Evolutionary conservation across 1,140 invertebrate genomes (phyloP), one percentile per base, ranked within the genome.

Genomic region (Drosophila equinoxialis): DNA sequence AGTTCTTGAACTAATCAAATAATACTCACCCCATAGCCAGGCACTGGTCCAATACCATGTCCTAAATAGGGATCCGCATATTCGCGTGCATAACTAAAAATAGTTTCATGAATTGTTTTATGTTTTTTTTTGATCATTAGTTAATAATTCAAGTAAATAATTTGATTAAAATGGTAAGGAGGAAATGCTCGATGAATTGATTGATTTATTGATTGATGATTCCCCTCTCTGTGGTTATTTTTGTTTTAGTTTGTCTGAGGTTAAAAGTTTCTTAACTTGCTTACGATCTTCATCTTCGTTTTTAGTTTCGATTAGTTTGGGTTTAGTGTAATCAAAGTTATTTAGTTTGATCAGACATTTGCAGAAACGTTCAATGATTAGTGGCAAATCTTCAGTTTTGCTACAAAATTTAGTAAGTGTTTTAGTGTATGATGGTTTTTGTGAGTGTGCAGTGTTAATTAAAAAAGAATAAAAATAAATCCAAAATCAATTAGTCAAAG

Each of bases 41-140:
- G 96, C 76, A 99, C 96, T 80, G 98, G 98, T 93, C 98, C 98
- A 93, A 99, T 98, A 82, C 97, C 96, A 93, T 98, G 98, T 91
- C 97, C 97, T 90, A 98, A 94, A 93, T 98, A 98, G 67, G 97
- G 97, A 93, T 99, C 98, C 87, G 97, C 95, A 92, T 97, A 98
- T 92, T 98, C 97, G 92, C 97, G 94, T 68, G 96, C 97, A 92
- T 98, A 98, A 81, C 96, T 97, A 93, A 68, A 94, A 94, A 90
- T 76, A 90, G 83, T 78, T 68, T 71, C 6, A 45, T 17, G 14
- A 13, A 20, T 10, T 57, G 37, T 17, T 23, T 37, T 30, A 42
- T 37, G 62, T 70, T 51, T 55, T 66, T 39, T 74, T 35, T 68
- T 61, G 61, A 13, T 6, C 30, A 68, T 61, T 68, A 63, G 65